Evolutionary conservation across 1,140 invertebrate genomes (phyloP).

Genomic region (Protaetia brevitarsis): DNA sequence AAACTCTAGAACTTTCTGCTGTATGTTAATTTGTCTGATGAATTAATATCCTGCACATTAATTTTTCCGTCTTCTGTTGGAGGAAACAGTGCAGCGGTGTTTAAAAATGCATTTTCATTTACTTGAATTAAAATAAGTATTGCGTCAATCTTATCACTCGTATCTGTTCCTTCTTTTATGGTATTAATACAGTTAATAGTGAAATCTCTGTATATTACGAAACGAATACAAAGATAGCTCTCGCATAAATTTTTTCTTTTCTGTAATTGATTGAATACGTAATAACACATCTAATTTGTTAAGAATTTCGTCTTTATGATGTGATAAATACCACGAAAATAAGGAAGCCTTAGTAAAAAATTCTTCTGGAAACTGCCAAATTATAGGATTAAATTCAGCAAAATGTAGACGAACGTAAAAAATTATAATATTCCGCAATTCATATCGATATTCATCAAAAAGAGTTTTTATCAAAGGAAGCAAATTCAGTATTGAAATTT

Average conservation of each 20-base stretch:
- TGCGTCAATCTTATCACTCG: not conserved
- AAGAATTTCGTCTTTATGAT: not conserved
- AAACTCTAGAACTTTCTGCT: not conserved
- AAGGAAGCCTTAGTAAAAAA: not conserved
- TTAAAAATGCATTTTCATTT: not conserved
- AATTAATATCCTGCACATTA: not conserved
- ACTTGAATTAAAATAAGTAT: not conserved
- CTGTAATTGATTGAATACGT: not conserved
- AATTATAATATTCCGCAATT: not conserved
- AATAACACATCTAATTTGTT: not conserved
- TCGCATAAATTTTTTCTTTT: not conserved
- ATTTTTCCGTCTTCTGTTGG: slow-evolving; percentile 6
- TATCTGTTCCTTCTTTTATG: not conserved
- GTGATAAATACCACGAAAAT: not conserved
- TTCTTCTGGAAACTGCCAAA: not conserved
- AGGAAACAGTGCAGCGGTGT: not conserved
- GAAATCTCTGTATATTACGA: not conserved
- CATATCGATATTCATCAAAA: not conserved
- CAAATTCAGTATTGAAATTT: not conserved
- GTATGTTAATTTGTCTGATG: not conserved
- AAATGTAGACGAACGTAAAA: not conserved
- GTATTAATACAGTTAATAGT: not conserved
- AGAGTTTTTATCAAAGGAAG: not conserved
- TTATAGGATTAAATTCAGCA: not conserved
- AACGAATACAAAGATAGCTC: not conserved